Evolutionary conservation across 2,113 vertebrate species (phyloP).

Genomic region (Spilogale gracilis): DNA sequence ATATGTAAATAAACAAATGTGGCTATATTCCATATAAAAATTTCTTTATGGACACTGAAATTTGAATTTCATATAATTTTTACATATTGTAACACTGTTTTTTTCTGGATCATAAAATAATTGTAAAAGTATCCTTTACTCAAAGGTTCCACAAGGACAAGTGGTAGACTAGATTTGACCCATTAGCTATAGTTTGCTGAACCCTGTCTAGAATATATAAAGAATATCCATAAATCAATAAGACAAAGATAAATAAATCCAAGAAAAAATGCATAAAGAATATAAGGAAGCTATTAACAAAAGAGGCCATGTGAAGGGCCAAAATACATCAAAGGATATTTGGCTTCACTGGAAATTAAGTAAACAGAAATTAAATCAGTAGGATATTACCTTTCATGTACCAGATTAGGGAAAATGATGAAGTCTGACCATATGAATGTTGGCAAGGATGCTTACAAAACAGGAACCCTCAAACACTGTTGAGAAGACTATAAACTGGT

Average conservation of each 20-base stretch:
- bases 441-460: conserved; percentile 1
- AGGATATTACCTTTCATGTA: background rate
- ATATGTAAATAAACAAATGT: background rate
- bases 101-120: conserved; percentile 30
- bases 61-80: conserved; percentile 58
- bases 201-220: background rate
- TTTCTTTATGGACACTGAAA: background rate
- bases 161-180: background rate
- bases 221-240: conserved; percentile 15
- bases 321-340: conserved; percentile 42
- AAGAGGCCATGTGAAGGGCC: conserved; percentile 11
- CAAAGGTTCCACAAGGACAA: conserved; percentile 41
- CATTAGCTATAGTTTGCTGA: background rate
- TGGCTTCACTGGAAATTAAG: background rate
- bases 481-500: background rate
- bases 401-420: background rate
- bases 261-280: conserved; percentile 41
- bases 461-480: conserved; percentile 15
- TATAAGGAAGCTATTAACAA: conserved; percentile 15
- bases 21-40: conserved; percentile 19
- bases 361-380: conserved; percentile 21
- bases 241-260: conserved; percentile 59
- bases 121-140: conserved; percentile 47
- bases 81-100: background rate
- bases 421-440: background rate